Base-by-base conservation (phyloP, 2,797 vertebrate species). In the Cheirogaleus major region DNA sequence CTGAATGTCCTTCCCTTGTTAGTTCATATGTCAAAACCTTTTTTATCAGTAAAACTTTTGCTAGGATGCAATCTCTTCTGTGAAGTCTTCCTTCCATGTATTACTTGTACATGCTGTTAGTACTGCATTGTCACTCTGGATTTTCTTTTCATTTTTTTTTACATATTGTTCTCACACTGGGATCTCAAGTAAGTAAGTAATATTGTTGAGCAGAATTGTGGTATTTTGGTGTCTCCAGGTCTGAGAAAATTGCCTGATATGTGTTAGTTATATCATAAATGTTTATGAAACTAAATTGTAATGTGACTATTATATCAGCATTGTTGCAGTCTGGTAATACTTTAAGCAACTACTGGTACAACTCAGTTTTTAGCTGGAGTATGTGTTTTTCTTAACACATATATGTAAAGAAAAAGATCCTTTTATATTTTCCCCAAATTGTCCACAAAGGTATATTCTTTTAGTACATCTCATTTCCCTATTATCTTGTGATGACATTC, bases 401-500 rank as follows among this genome's bases (percentile, higher is more conserved):
- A 15, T 89, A 41, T 89, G 35, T 59, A 57, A 41, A 91, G 79
- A 76, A 65, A 91, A 61, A 81, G n/a, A 41, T 78, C 2, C 1
- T 85, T 75, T 52, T 3, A 5, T 45, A 73, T 76, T 80, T 92
- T 23, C 4, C 3, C 8, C 35, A 79, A 73, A 38, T 50, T 38
- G 52, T 69, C 30, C 50, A 32, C 30, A 52, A 52, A 86, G 27
- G 25, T 50, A 14, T 59, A 50, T 57, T 50, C 41, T 81, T 65
- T 67, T 27, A 4, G 9, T 52, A 38, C 55, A 61, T 30, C 12
- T 70, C 70, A 82, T 59, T 75, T 79, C 25, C 15, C 2, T 61
- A 22, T 59, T 55, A 67, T 32, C n/a, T 92, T 96, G 18, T 72
- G 23, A 69, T 67, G 38, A 91, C 38, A 59, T 59, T 75, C 30